phyloP scores from a whole-genome alignment of 2,113 vertebrate genomes.

The Nothobranchius kuhntae region DNA sequence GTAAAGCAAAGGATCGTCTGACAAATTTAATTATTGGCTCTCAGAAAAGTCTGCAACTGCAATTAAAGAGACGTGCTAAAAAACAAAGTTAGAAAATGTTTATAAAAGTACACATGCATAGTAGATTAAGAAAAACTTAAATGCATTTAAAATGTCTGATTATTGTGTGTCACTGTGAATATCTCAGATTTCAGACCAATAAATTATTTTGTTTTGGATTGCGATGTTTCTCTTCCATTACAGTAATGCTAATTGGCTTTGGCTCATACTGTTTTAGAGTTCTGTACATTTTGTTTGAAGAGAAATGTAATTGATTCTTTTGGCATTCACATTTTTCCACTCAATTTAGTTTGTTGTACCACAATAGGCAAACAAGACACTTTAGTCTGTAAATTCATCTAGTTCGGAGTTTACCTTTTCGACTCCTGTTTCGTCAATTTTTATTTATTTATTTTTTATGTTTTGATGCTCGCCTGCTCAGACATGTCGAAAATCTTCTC shows the following conservation, averaged over 20 bases:
- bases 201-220: slow-evolving; percentile 21
- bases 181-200: slow-evolving; percentile 16
- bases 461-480: background rate
- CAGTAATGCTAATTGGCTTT: slow-evolving; percentile 36
- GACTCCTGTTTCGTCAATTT: no score
- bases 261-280: slow-evolving; percentile 16
- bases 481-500: background rate
- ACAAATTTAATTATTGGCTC: no score
- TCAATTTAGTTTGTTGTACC: slow-evolving; percentile 8
- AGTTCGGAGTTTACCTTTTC: background rate
- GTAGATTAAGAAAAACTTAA: no score
- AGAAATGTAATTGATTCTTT: slow-evolving; percentile 15
- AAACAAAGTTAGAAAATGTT: no score
- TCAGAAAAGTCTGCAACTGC: no score
- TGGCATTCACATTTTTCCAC: background rate
- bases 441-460: background rate
- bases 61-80: no score
- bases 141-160: no score
- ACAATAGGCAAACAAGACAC: background rate
- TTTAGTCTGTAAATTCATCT: background rate
- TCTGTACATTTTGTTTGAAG: slow-evolving; percentile 15
- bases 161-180: no score
- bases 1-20: no score
- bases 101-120: no score
- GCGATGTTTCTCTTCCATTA: slow-evolving; percentile 26